Evolutionary conservation across 2,113 vertebrate genomes (phyloP).

Genomic region (Caloenas nicobarica): DNA sequence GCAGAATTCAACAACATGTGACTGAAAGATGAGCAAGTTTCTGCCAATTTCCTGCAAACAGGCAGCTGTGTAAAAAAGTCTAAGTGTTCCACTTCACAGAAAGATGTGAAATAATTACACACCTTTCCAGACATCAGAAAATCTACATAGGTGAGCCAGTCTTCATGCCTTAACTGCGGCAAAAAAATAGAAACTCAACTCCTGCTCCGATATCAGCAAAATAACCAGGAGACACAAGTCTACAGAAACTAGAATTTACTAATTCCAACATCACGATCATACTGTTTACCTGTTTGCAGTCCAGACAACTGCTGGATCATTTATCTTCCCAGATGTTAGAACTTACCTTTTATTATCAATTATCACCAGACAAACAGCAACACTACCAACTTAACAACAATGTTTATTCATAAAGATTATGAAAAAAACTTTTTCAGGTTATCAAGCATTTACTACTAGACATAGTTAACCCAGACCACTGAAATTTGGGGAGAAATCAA

Average conservation of each 20-base stretch:
- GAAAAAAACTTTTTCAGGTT: not conserved
- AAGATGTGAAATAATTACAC: not conserved
- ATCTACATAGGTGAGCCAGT: not conserved
- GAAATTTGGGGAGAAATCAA: not conserved
- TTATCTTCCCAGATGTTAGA: not conserved
- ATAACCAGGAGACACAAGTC: not conserved
- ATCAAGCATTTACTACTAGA: not conserved
- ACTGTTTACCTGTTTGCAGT: not conserved
- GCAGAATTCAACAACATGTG: not conserved
- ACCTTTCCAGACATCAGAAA: not conserved
- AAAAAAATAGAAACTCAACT: not conserved
- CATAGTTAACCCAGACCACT: not conserved
- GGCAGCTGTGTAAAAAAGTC: not conserved
- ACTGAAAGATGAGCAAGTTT: not conserved
- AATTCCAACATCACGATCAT: not conserved
- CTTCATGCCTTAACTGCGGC: not conserved
- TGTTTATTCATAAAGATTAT: not conserved
- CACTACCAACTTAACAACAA: not conserved
- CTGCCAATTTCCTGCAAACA: not conserved
- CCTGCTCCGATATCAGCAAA: not conserved
- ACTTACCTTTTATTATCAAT: not conserved
- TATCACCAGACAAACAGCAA: not conserved
- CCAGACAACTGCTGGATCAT: not conserved
- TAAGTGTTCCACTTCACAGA: not conserved
- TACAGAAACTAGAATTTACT: not conserved